Base-by-base conservation (phyloP, 2,888 invertebrate species). In the Synergus laeviventris region DNA sequence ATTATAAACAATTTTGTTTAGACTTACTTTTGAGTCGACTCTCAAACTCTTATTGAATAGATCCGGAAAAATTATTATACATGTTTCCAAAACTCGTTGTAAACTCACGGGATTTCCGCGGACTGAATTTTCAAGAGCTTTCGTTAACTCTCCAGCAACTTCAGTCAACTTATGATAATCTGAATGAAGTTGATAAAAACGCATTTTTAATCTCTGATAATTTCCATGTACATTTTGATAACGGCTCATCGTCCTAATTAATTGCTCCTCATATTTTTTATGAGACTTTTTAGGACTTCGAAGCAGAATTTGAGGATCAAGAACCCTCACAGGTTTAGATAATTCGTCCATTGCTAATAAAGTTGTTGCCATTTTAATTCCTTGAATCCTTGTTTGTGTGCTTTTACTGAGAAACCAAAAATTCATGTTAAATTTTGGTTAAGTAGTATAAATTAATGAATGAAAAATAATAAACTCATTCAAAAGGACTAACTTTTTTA, bases 91-190 rank as follows among this genome's bases (percentile, higher is more conserved):
- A 60, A 92, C 92, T 31, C 88, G 86, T 81, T 91, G 91, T 75
- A 93, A 84, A 83, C 92, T 91, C 3, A 93, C 92, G 56, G 91
- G 86, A 84, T 92, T 90, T 39, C 93, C 93, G 85, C 92, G 91
- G 1, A 93, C 92, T 4, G 93, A 93, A 79, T 91, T 91, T 87
- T 94, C 94, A 70, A 94, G 87, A 11, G 93, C 93, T 77, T 91
- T 91, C 0, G 94, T 93, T 75, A 94, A 89, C 85, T 94, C 93
- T 49, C 92, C 92, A 2, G 94, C 92, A n/a, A 94, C 91, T 84
- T 91, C 90, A 78, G 91, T 90, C 74, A 92, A 81, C 81, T 91
- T 91, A 78, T 91, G 89, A 82, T 91, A 91, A 81, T 92, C 91
- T n/a, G 88, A 84, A 79, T 91, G 91, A 12, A 92, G 83, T 75